These are phyloP conservation scores for Diphyllodes magnificus DNA, from an alignment of 2,113 vertebrate species.

Conservation along the genomic window DNA sequence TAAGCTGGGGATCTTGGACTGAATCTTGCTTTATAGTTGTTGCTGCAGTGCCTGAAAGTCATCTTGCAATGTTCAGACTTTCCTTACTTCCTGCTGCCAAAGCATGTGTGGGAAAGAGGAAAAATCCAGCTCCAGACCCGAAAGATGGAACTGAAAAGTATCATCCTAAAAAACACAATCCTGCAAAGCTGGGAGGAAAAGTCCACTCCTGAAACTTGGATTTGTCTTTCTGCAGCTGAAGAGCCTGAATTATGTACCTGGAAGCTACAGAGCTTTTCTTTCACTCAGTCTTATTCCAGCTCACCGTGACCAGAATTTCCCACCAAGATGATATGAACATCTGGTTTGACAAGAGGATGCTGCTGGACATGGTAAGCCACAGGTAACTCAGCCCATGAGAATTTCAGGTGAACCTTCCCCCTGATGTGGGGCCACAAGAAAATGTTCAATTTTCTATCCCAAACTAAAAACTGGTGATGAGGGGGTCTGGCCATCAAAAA, in stretches of 20 bases:
- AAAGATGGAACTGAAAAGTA: constrained; percentile 30
- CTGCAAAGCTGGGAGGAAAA: constrained; percentile 41
- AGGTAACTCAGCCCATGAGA: background rate
- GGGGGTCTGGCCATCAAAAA: background rate
- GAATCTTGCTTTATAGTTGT: constrained; percentile 58
- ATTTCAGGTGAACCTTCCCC: background rate
- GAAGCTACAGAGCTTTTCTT: background rate
- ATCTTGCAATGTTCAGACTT: constrained; percentile 61
- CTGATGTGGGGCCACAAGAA: accelerated
- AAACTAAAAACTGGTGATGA: background rate
- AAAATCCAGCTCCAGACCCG: constrained; percentile 58
- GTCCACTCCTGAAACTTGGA: background rate
- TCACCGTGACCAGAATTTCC: background rate
- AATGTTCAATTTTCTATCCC: background rate
- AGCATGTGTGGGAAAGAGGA: constrained; percentile 61
- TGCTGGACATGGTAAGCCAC: background rate
- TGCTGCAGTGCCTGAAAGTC: constrained; percentile 60
- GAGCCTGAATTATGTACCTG: background rate
- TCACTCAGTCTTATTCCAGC: background rate
- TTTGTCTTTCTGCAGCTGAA: background rate
- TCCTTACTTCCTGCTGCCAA: constrained; percentile 68
- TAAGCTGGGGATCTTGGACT: constrained; percentile 50
- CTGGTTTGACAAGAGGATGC: background rate
- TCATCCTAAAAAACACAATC: constrained; percentile 55
- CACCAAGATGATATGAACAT: background rate